Conservation (phyloP, 2,113 vertebrate genomes). For the Myrmecophaga tridactyla region DNA sequence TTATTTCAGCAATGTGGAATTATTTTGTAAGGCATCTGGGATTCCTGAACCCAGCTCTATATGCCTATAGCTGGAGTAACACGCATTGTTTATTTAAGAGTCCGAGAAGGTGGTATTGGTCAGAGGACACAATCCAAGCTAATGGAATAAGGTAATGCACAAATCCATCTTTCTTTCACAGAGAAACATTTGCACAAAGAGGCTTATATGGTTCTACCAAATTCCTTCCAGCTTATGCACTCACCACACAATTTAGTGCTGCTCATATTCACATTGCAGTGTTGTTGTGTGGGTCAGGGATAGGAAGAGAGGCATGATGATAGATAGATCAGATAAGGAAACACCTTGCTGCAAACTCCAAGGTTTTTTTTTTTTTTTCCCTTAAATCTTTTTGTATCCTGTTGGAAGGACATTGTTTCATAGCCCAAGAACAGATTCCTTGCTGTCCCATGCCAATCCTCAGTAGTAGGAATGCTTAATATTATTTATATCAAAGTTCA, state of each 20-base stretch:
- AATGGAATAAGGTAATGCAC: neutral
- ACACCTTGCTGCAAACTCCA: neutral
- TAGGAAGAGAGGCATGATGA: neutral
- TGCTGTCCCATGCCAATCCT: neutral
- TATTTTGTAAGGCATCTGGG: neutral
- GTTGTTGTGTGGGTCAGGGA: fast-evolving
- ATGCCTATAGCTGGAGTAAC: neutral
- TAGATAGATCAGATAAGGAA: neutral
- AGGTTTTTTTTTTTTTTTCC: no score
- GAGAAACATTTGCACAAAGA: neutral
- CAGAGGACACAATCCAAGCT: neutral
- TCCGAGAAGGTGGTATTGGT: neutral
- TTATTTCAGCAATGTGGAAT: neutral
- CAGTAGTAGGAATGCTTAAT: neutral
- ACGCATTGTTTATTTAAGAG: neutral
- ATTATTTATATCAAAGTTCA: neutral
- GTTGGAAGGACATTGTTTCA: neutral
- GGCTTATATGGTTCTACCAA: neutral
- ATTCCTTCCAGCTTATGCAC: neutral
- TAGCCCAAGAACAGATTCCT: neutral
- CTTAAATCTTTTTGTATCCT: neutral
- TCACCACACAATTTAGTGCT: neutral
- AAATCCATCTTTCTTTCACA: neutral
- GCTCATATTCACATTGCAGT: neutral
- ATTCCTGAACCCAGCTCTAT: neutral